Evolutionary conservation across 2,113 vertebrate genomes (phyloP), one percentile per base, ranked within the genome.

Genomic region (Dipodomys stephensi): DNA sequence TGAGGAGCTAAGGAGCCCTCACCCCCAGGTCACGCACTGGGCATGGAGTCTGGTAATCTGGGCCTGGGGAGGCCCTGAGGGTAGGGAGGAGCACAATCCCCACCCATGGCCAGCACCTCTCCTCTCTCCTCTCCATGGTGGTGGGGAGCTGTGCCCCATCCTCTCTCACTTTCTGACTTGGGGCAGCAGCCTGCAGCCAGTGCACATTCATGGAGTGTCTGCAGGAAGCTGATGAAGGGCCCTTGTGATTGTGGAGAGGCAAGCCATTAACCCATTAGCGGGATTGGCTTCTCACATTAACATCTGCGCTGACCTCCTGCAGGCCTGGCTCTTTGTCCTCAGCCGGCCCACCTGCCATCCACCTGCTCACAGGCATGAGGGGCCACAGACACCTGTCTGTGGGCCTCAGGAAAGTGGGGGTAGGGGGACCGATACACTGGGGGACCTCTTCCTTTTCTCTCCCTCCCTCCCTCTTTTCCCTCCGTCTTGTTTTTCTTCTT

Each of bases 331-430:
- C 69, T 76, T n/a, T 18, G 23, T 2, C 39, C 67, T 19, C 15
- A 44, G 81, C 16, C 1, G 0, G 6, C 11, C 23, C 57, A 4
- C n/a, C 74, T 4, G 1, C 0, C 2, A 7, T 39, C 62, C 64
- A 7, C 71, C 53, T 76, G 85, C 35, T 12, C 23, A 0, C n/a
- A 39, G 32, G 7, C 32, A 3, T 13, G 53, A 16, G 53, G 53
- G 2, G 49, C 12, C 53, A 7, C 11, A 0, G 7, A 1, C 62
- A 19, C 4, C 64, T 19, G 53, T 39, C 28, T 18, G 19, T 1
- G 16, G 49, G 49, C 25, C 15, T 16, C 62, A 19, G 73, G 60
- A 4, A 32, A n/a, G 25, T 49, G 18, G 0, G 62, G 16, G 7
- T 9, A 1, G 4, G 1, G 2, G 53, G 22, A 22, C 62, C 53